Conservation (phyloP, 2,113 vertebrate species). For the Grantiella picta region DNA sequence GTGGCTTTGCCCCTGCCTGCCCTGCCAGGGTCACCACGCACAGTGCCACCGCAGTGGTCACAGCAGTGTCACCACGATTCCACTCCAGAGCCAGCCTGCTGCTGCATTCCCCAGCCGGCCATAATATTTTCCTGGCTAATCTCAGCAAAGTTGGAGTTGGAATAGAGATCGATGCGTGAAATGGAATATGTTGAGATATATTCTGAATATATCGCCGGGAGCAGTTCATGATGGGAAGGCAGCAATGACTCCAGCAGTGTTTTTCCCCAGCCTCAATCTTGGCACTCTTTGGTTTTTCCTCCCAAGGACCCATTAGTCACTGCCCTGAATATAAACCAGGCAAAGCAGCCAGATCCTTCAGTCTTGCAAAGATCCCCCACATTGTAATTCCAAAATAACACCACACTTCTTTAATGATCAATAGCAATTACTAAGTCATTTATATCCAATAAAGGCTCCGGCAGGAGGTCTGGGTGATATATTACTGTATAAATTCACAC, state of each 20-base stretch:
- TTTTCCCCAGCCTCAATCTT: neutral
- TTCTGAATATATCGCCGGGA: neutral
- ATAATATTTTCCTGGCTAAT: neutral
- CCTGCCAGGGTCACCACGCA: rapidly evolving
- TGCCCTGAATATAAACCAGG: neutral
- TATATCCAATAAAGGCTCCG: slow-evolving; percentile 66
- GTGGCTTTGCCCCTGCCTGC: neutral
- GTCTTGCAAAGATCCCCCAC: neutral
- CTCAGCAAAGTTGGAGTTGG: neutral
- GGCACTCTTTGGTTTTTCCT: slow-evolving; percentile 22
- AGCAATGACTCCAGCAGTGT: neutral
- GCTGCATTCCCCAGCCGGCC: neutral
- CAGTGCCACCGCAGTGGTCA: neutral
- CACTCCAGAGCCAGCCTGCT: neutral
- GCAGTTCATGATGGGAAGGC: neutral
- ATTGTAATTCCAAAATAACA: slow-evolving; percentile 17
- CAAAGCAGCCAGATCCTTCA: neutral
- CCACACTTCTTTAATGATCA: slow-evolving; percentile 52
- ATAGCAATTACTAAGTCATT: slow-evolving; percentile 66
- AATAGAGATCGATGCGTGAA: neutral
- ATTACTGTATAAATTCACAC: slow-evolving; percentile 40
- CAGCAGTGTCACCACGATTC: rapidly evolving
- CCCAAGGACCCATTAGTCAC: slow-evolving; percentile 2
- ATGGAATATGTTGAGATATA: neutral
- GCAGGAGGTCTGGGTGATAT: slow-evolving; percentile 53